Base-by-base conservation (phyloP, 2,888 invertebrate species). In the Morpho helenor region DNA sequence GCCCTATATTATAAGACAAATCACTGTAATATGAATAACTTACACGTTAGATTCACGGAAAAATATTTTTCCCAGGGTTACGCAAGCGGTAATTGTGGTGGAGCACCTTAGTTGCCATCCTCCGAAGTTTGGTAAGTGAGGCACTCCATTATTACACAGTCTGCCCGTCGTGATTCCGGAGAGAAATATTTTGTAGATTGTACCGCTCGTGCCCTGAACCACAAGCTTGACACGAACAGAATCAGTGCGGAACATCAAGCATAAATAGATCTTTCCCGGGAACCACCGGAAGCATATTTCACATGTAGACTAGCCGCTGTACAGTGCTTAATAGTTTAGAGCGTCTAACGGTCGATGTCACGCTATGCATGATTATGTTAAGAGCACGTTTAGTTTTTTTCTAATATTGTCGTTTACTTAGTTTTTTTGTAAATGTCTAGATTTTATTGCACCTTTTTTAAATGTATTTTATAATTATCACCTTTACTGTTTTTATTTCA, bases 71-170 rank as follows among this genome's bases (percentile, higher is more conserved):
- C 89, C 90, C 89, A 89, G 90, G 89, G 89, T 90, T 90, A 88
- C 89, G 89, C 89, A 89, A 89, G 89, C 90, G 90, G 90, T 90
- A 88, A 84, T 85, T 89, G 88, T 89, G 88, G 89, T 89, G 90
- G 90, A 89, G 88, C 83, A 89, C 90, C 90, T 90, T 89, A 89
- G 82, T 89, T 89, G 90, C 90, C 89, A 89, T 88, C 89, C 80
- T 87, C 87, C 84, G 88, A 88, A 87, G 87, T 89, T 88, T 87
- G 89, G 90, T 89, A 89, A 90, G 89, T 89, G 87, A 89, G 89
- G 90, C 88, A 85, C 89, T 89, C 89, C 90, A 88, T 89, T 84
- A 75, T 79, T 86, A 88, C 87, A 88, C 88, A 88, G 85, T 85
- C 77, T 90, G 88, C 88, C 85, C 87, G 86, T 71, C 87, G 89